Conservation (phyloP, 2,797 vertebrate genomes). For the Mormyrus proboscirostris region DNA sequence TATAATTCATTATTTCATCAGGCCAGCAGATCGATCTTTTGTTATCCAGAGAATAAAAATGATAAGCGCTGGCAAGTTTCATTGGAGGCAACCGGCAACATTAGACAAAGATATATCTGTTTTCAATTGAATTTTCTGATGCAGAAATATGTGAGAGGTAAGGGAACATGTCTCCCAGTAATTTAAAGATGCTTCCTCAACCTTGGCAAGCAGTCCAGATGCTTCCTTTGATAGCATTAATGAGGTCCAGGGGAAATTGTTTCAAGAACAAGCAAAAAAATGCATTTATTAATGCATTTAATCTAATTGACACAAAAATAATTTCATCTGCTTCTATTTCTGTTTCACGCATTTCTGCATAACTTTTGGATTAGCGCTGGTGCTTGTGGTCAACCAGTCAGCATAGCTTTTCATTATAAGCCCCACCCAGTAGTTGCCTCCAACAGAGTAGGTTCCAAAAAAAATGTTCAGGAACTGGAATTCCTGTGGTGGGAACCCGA, state of each 20-base stretch:
- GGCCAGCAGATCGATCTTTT: neutral
- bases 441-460: neutral
- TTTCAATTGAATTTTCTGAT: neutral
- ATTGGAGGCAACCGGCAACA: neutral
- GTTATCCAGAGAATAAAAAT: neutral
- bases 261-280: neutral
- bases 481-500: neutral
- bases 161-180: too few species aligned
- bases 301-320: neutral
- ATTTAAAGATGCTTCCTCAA: too few species aligned
- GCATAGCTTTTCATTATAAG: neutral
- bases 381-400: neutral
- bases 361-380: neutral
- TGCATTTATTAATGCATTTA: neutral
- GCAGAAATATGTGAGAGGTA: neutral
- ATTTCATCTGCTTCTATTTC: neutral
- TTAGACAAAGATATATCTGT: neutral
- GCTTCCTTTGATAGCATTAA: too few species aligned
- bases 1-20: neutral
- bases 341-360: neutral
- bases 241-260: too few species aligned
- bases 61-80: neutral
- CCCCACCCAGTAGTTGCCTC: neutral
- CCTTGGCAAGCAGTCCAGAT: too few species aligned
- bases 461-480: neutral